A percentile compares a stretch with the other conserved stretches of the same genome.
These are phyloP conservation scores for Petromus typicus DNA, from an alignment of 2,113 vertebrate genomes.

Conservation along the genomic window DNA sequence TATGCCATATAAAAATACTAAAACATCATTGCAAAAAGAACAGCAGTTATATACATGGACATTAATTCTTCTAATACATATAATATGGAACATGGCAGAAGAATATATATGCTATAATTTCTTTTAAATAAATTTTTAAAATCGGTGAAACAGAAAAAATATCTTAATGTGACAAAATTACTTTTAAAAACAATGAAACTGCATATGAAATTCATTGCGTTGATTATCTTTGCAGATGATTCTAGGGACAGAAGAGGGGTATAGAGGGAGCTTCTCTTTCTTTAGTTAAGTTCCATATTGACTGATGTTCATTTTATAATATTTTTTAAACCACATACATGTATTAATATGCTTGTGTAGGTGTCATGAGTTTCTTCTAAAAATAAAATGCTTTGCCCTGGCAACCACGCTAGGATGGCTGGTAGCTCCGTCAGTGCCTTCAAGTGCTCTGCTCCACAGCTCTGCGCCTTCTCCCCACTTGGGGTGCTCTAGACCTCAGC, in stretches of 20 bases:
- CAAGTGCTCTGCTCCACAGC: neutral
- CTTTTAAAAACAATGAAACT: neutral
- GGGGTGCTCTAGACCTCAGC: neutral
- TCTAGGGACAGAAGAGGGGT: neutral
- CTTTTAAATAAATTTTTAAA: constrained; percentile 40
- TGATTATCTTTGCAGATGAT: neutral
- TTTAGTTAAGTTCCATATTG: constrained; percentile 14
- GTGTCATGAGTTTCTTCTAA: neutral
- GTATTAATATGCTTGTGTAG: neutral
- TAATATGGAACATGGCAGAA: neutral
- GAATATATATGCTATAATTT: constrained; percentile 26
- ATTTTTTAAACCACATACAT: neutral
- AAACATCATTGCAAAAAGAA: neutral
- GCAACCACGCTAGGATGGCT: neutral
- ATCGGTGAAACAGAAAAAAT: neutral
- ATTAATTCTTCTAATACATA: neutral
- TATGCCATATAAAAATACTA: neutral
- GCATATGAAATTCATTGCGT: neutral
- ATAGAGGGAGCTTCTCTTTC: neutral
- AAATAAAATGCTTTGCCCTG: constrained; percentile 10
- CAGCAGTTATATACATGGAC: neutral
- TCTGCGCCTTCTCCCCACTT: neutral
- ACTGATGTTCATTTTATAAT: neutral
- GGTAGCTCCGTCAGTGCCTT: neutral
- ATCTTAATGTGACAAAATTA: neutral